A percentile compares a stretch with the other conserved stretches of the same genome.
Evolutionary conservation across 2,797 vertebrate genomes (phyloP).

Genomic region (Psittacula derbiana): DNA sequence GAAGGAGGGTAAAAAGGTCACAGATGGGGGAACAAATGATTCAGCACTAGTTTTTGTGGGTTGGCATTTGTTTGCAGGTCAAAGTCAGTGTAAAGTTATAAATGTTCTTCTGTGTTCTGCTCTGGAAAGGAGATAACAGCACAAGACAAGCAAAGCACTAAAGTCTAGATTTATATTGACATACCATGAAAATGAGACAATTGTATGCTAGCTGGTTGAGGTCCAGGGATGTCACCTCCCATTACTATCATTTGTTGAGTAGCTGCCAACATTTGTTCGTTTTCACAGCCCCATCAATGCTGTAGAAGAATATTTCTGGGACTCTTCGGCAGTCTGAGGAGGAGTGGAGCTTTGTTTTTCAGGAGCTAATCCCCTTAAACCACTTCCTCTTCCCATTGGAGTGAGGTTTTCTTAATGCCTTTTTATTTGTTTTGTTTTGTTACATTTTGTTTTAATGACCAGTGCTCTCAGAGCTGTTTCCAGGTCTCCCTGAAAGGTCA

Average conservation of each 20-base stretch:
- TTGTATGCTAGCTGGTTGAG: constrained; percentile 26
- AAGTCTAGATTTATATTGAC: constrained; percentile 53
- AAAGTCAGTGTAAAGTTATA: constrained; percentile 16
- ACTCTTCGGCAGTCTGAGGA: neutral
- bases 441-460: constrained; percentile 6
- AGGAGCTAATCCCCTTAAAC: constrained; percentile 19
- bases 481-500: constrained; percentile 32
- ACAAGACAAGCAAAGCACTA: neutral
- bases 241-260: constrained; percentile 38
- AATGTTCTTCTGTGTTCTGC: neutral
- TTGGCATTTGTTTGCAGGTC: constrained; percentile 33
- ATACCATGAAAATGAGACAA: constrained; percentile 53
- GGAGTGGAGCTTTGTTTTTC: constrained; percentile 25
- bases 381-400: constrained; percentile 35
- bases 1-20: neutral
- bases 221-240: constrained; percentile 18
- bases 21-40: neutral
- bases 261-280: constrained; percentile 27
- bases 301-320: neutral
- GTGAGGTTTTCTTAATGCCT: constrained; percentile 30
- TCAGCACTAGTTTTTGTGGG: neutral
- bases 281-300: neutral
- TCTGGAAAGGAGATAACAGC: neutral
- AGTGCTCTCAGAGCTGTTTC: constrained; percentile 22
- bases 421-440: constrained; percentile 18